Evolutionary conservation across 2,888 invertebrate genomes (phyloP), one percentile per base, ranked within the genome.

Genomic region (Orchesellides sinensis): DNA sequence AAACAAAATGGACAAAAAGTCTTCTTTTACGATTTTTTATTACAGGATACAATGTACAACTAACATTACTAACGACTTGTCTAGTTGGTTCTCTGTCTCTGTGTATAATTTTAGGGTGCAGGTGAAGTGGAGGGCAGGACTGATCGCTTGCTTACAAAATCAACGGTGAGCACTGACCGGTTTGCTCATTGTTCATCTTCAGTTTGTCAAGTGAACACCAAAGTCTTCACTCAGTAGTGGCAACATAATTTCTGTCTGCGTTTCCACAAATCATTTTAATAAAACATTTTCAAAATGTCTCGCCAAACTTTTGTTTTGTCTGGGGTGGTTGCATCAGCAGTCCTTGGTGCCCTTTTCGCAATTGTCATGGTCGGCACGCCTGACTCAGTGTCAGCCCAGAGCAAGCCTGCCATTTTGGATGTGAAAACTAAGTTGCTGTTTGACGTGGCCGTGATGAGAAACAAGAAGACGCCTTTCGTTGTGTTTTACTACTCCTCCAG

Each of bases 401-500:
- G 29, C 14, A 69, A 59, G 49, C 61, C 77, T 12, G 63, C 73
- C 29, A 63, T 82, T 52, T 25, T 82, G 35, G 73, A 84, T 35
- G 65, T 84, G n/a, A 81, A 82, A 25, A 59, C 47, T n/a, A 77
- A 78, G 23, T 19, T 78, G n/a, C 32, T 84, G 21, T 84, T 84
- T 29, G 78, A 84, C 19, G 77, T 77, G 19, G 84, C 81, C 21
- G 82, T 84, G 4, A 68, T 84, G 73, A 72, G 61, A 21, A 84
- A 78, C 19, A 56, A 75, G 23, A 84, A 84, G 74, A 84, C 82
- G 73, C 84, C 84, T 8, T 81, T 72, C 14, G 68, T 84, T 25
- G 84, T 82, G n/a, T 84, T 82, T 35, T 84, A 82, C 84, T 84
- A 84, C 29, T 73, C 77, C 3, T 84, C 84, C 49, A 84, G 68